Conservation (phyloP, 2,797 vertebrate genomes). For the Oreortyx pictus region DNA sequence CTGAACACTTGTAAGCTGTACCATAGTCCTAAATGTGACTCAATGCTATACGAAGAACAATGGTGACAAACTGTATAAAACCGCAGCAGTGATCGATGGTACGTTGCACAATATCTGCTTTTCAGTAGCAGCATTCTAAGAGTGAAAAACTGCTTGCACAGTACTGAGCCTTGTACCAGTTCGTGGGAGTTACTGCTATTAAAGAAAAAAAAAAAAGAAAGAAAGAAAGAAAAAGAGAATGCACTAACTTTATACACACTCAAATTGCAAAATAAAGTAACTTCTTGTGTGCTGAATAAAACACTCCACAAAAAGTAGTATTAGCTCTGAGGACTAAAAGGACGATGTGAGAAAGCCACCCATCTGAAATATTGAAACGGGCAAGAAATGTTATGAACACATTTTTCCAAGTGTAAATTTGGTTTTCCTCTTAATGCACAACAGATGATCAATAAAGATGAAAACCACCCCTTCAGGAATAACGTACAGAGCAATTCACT, state of each 20-base stretch:
- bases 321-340: constrained; percentile 4
- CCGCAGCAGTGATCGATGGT: constrained; percentile 82
- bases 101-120: constrained; percentile 90
- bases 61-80: constrained; percentile 89
- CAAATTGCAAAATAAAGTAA: constrained; percentile 1
- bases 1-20: constrained; percentile 73
- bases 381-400: not conserved
- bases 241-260: constrained; percentile 18
- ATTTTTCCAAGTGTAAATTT: not conserved
- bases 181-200: constrained; percentile 80
- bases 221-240: not conserved
- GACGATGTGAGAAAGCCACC: not conserved
- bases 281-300: constrained; percentile 15
- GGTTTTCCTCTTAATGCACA: not conserved
- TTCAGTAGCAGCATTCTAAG: constrained; percentile 80
- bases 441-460: not conserved
- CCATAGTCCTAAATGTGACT: constrained; percentile 73
- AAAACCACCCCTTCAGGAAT: not conserved
- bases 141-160: constrained; percentile 75
- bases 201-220: not conserved
- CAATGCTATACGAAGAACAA: constrained; percentile 84
- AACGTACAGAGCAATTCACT: fast-evolving
- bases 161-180: constrained; percentile 87
- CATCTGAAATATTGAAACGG: not conserved
- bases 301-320: not conserved